Base-by-base conservation (phyloP, 2,888 invertebrate genomes). In the Rutpela maculata region DNA sequence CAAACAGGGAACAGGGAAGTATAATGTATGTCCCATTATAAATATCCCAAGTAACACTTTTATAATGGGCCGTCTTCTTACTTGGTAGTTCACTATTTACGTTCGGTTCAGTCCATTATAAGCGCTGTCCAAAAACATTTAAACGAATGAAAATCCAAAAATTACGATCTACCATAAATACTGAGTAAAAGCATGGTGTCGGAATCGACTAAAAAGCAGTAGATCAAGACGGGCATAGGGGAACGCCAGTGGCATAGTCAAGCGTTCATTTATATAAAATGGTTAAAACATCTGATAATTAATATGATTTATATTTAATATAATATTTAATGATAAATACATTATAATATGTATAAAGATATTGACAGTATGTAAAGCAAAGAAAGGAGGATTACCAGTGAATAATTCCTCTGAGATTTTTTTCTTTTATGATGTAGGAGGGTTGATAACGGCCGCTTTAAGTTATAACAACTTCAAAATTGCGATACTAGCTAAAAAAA, bases 161-260 rank as follows among this genome's bases (percentile, higher is more conserved):
- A 84, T 86, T 86, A 86, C 84, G 85, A 84, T 84, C 80, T 70
- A 76, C 79, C 84, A 85, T 85, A 86, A 85, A 86, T 85, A 84
- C 78, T 75, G 79, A 74, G 79, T 79, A 84, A 83, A 84, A 80
- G 82, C 83, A 67, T 26, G 55, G 55, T 35, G 66, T 66, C 38
- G 59, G 74, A 63, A 74, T 74, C 38, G 67, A 59, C 57, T 38
- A 55, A 73, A 62, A 31, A 65, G 66, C 74, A 74, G 56, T 74
- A 74, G 50, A 74, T 74, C 74, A 74, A 67, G 59, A n/a, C n/a
- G 31, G 73, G 38, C 63, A 73, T 56, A 56, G n/a, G 18, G 55
- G 18, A 70, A 22, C 65, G 19, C 68, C 70, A 70, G 70, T 57
- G 70, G 70, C 60, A n/a, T 11, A 31, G 70, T 35, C 9, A 70